Evolutionary conservation across 2,113 vertebrate species (phyloP), one percentile per base, ranked within the genome.

Genomic region (Oxyura jamaicensis): DNA sequence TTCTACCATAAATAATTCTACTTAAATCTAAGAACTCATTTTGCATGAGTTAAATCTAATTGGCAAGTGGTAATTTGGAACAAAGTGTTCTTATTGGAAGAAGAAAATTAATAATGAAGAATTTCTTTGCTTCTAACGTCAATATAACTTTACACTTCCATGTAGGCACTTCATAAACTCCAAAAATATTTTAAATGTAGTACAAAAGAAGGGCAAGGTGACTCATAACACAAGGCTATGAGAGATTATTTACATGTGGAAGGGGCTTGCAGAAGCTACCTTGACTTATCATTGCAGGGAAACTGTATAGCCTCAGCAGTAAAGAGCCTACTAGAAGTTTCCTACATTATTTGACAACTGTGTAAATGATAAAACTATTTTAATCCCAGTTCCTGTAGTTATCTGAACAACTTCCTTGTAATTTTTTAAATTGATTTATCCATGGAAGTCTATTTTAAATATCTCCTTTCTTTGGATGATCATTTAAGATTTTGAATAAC

Each of bases 331-430:
- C 33, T 21, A 25, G 56, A 84, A 88, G 20, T 59, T 29, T 35
- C 80, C 35, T 36, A 13, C 76, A 73, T 76, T 91, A 42, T 86
- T 89, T 89, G 88, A 69, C 79, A 78, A 2, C 65, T 74, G 6
- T 28, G 33, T 80, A 48, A 91, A 48, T 63, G 55, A 67, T 85
- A 11, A 42, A 89, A 75, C 15, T 74, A 25, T 39, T 81, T 93
- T 55, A 87, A 92, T 81, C 60, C 13, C 21, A 48, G 39, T 89
- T 83, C 55, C 29, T 11, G 12, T 36, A 68, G 55, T 77, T 91
- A 74, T 83, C 81, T 78, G 65, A 91, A 86, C 44, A 85, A 56
- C 80, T 93, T 91, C 79, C 59, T 78, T 93, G 67, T 88, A 86
- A 81, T 83, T 63, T 88, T n/a, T 28, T 59, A 13, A 50, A 44